A percentile compares a stretch with the other conserved stretches of the same genome.
Conservation (phyloP, 2,888 invertebrate genomes). For the Thymelicus lineola region DNA sequence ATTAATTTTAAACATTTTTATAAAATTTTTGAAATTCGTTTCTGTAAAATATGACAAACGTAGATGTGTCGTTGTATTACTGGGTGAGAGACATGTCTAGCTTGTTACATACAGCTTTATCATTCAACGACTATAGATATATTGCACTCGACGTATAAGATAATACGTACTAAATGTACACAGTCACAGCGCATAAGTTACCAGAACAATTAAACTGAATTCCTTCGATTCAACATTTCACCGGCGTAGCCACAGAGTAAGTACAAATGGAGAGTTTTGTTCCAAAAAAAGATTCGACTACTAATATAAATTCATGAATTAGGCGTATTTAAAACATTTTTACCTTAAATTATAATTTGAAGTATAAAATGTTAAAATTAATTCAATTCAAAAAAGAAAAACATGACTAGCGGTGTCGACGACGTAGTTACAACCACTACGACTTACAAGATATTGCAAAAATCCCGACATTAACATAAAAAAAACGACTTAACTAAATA, state of each 20-base stretch:
- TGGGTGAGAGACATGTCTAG: too few species aligned
- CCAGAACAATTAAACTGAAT: background rate
- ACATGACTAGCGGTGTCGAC: too few species aligned
- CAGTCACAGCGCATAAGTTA: background rate
- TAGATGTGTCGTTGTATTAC: too few species aligned
- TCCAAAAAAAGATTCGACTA: background rate
- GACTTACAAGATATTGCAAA: too few species aligned
- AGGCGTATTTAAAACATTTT: background rate
- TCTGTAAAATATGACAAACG: too few species aligned
- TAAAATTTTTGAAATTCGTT: too few species aligned
- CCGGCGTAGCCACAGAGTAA: background rate
- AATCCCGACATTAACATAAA: too few species aligned
- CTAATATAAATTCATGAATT: background rate
- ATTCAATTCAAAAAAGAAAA: background rate
- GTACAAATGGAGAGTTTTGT: background rate
- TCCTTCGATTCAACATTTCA: slow-evolving; percentile 4
- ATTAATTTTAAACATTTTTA: too few species aligned
- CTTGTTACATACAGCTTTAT: background rate
- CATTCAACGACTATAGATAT: background rate
- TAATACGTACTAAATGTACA: background rate
- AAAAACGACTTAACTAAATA: too few species aligned
- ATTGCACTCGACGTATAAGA: background rate
- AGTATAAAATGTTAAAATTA: background rate
- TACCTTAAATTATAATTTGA: background rate
- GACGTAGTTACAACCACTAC: too few species aligned